Evolutionary conservation across 2,797 vertebrate species (phyloP), one percentile per base, ranked within the genome.

Genomic region (Orientallactaga sibirica): DNA sequence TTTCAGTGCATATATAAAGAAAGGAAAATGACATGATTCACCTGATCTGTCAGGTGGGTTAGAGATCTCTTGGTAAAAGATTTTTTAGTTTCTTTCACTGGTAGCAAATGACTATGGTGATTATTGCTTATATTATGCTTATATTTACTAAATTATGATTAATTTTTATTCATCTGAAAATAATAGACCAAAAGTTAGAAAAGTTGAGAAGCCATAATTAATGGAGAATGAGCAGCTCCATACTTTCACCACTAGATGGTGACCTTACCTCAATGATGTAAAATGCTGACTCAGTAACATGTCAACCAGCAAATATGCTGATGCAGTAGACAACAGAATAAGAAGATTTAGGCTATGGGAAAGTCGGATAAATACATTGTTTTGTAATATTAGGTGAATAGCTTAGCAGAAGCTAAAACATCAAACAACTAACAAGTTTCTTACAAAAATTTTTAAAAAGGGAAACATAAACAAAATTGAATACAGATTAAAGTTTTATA

Each of bases 171-270:
- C 80, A 52, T 41, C n/a, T 95, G 37, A 85, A 93, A 93, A 73
- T 62, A 12, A 41, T 79, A 90, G 62, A 66, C 29, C 33, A 66
- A 62, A 80, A 67, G 61, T 22, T 20, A 29, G 9, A 58, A 61
- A 20, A 86, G 19, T 25, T 48, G 48, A 48, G 48, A 37, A 70
- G n/a, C 11, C 8, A 37, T 71, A 77, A 43, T 41, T 82, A 64
- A 66, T 76, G 55, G 92, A 86, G 58, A 95, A n/a, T 29, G 25
- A 90, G 91, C 76, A 95, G 92, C 48, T 96, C 58, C 22, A 24
- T 68, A 7, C 70, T 92, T 41, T 94, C 3, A 78, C 94, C 97
- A 96, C 96, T 96, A 97, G 97, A 88, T 96, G 97, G 95, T 84
- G 76, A 3, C 64, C 79, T 4, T 81, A 43, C 94, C 77, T 93